A percentile compares a stretch with the other conserved stretches of the same genome.
These are phyloP conservation scores for Spheniscus mendiculus DNA, from an alignment of 2,113 vertebrate species.

Conservation along the genomic window DNA sequence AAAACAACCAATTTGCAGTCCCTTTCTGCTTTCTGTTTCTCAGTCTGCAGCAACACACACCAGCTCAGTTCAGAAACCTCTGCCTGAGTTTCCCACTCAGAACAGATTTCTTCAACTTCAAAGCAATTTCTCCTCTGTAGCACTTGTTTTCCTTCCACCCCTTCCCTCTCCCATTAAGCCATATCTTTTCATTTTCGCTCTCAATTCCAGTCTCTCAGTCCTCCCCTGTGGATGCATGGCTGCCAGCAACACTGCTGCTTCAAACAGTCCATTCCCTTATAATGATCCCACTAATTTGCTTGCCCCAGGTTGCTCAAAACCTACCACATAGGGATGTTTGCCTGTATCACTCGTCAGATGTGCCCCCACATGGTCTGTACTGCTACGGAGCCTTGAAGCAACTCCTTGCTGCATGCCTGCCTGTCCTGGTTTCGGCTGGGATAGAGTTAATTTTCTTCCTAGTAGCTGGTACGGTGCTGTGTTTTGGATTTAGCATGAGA, in stretches of 20 bases:
- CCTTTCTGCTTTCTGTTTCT: background rate
- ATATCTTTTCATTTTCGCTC: background rate
- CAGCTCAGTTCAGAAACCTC: background rate
- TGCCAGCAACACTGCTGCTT: background rate
- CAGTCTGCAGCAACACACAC: background rate
- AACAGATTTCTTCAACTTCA: background rate
- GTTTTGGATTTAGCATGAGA: too few relatives aligned
- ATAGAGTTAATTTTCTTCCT: too few relatives aligned
- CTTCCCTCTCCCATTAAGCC: background rate
- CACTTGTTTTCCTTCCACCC: background rate
- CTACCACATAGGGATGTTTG: accelerated
- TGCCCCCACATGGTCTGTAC: accelerated
- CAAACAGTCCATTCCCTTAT: background rate
- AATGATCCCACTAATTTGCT: background rate
- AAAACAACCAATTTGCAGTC: background rate
- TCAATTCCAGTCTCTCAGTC: background rate
- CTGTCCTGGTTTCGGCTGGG: too few relatives aligned
- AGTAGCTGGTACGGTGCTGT: too few relatives aligned
- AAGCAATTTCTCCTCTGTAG: background rate
- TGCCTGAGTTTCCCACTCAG: background rate
- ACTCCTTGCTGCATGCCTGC: background rate
- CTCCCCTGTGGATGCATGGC: background rate
- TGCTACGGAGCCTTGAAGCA: background rate
- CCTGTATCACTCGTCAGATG: background rate
- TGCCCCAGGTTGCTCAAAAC: background rate